These are phyloP conservation scores for Sebastolobus alascanus DNA, from an alignment of 2,797 vertebrate species.

Conservation along the genomic window DNA sequence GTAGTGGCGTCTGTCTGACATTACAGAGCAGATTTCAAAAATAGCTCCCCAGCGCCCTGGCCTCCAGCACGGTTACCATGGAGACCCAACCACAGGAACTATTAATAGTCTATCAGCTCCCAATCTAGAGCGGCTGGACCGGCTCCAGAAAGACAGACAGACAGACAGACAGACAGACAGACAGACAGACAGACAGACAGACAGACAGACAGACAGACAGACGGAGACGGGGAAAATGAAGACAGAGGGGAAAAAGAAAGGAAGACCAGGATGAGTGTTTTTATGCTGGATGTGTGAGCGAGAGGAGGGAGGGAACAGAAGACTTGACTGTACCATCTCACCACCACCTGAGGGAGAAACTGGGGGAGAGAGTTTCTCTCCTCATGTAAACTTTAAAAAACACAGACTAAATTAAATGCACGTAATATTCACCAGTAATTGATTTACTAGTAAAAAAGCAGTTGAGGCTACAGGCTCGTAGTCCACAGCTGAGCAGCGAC, in stretches of 20 bases:
- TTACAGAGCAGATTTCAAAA: conserved; percentile 94
- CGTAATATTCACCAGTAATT: background rate
- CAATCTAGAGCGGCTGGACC: conserved; percentile 92
- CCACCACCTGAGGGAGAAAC: conserved; percentile 5
- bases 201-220: conserved; percentile 74
- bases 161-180: conserved; percentile 73
- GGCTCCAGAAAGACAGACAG: conserved; percentile 80
- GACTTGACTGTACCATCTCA: conserved; percentile 57
- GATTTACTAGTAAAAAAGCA: background rate
- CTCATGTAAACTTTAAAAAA: conserved; percentile 5
- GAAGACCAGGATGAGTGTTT: conserved; percentile 50
- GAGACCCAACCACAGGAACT: conserved; percentile 93
- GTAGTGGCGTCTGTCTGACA: conserved; percentile 85
- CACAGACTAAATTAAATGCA: background rate
- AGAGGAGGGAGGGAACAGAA: conserved; percentile 47
- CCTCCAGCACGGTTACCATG: conserved; percentile 92
- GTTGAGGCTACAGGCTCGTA: background rate
- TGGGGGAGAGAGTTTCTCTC: background rate
- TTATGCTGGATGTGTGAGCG: conserved; percentile 43
- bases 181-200: conserved; percentile 34
- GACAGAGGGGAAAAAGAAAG: conserved; percentile 28
- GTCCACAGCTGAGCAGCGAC: conserved; percentile 16
- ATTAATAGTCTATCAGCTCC: conserved; percentile 95
- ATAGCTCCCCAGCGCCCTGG: conserved; percentile 94
- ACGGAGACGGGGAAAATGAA: conserved; percentile 23